These are phyloP conservation scores for Eilema caniola DNA, from an alignment of 2,888 invertebrate species.

Conservation along the genomic window DNA sequence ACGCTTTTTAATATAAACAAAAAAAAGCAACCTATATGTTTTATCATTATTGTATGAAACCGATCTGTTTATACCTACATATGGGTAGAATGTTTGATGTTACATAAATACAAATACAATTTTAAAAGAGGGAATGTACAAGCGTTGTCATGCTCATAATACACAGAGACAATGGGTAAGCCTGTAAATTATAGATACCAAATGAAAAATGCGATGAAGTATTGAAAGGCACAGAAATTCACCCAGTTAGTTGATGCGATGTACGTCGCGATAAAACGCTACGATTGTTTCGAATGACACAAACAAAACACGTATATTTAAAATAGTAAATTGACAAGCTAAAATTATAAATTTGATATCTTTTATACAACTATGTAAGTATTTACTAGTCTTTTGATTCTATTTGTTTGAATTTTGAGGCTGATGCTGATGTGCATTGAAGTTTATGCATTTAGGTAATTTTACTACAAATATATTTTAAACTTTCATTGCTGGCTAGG, in stretches of 20 bases:
- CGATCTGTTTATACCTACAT: neutral
- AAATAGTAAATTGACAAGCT: neutral
- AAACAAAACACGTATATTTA: neutral
- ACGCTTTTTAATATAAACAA: too few species aligned
- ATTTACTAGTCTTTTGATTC: neutral
- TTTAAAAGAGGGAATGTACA: slow-evolving; percentile 11
- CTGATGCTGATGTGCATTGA: neutral
- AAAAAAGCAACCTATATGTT: too few species aligned
- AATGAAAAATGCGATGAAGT: slow-evolving; percentile 34
- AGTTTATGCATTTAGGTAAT: too few species aligned
- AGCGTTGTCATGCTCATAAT: slow-evolving; percentile 7
- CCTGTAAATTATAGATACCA: slow-evolving; percentile 18
- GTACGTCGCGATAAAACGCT: slow-evolving; percentile 24
- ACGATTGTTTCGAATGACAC: neutral
- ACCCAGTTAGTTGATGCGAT: slow-evolving; percentile 26
- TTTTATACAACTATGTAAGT: neutral
- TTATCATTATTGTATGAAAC: neutral
- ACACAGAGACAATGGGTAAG: neutral
- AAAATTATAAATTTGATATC: neutral
- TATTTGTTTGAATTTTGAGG: neutral
- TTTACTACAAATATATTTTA: too few species aligned
- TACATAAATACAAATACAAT: slow-evolving; percentile 13
- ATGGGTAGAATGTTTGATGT: too few species aligned
- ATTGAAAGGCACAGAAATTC: slow-evolving; percentile 37
- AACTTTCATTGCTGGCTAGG: too few species aligned